Base-by-base conservation (phyloP, 2,797 vertebrate genomes). In the Protonibea diacanthus region DNA sequence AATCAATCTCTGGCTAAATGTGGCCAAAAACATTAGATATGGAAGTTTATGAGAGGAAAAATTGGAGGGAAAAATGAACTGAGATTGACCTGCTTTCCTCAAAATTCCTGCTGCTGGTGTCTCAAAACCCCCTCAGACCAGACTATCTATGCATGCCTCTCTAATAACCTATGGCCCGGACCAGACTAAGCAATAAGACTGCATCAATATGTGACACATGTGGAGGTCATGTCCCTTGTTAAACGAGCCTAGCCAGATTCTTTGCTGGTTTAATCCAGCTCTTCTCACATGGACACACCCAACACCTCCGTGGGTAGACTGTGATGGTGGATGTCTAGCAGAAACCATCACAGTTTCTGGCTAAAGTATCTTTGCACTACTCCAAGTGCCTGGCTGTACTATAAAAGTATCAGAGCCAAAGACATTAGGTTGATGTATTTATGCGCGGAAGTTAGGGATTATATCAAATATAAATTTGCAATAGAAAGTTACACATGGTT, bases 191-290 rank as follows among this genome's bases (percentile, higher is more conserved):
- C 86, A 86, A 55, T 81, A 77, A 85, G 74, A 33, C 86, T 80
- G 60, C 79, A 74, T 86, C 86, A 88, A 84, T 87, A 88, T 69
- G 66, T 84, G 82, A 84, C 85, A 84, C 77, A 81, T 79, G 85
- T 68, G 69, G 73, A 80, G 72, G 83, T 86, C n/a, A 5, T 64
- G 76, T 79, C 80, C 74, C 53, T 23, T 66, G 51, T 76, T 61
- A 70, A 74, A 75, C 77, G 78, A 87, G 71, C 60, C 47, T 52
- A 67, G 76, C 13, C 53, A 58, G 55, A 38, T 20, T 47, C 27
- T 55, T 58, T 73, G 58, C 63, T 70, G 53, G 45, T 44, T 61
- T 20, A 69, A 6, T 33, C 45, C 55, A 47, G 25, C 62, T 58
- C 57, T 17, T 44, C 67, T 66, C 45, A 64, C 51, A 38, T 12